Base-by-base conservation (phyloP, 2,113 vertebrate genomes). In the Zosterops borbonicus region DNA sequence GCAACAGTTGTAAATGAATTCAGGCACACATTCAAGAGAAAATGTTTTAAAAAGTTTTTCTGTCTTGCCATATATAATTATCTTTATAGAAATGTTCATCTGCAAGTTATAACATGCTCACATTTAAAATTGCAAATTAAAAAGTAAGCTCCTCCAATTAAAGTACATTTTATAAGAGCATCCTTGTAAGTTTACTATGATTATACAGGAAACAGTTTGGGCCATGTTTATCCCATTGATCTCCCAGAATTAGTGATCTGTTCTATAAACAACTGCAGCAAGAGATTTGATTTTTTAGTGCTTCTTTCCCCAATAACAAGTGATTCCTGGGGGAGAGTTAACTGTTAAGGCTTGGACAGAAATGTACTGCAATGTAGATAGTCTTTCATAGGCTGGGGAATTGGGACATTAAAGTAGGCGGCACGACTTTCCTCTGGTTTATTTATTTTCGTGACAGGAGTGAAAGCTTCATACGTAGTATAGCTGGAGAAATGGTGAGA, bases 1-100 rank as follows among this genome's bases (percentile, higher is more conserved):
- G 98, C 97, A 98, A 97, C 97, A 98, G 98, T 98, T 98, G 98
- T 98, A 98, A 98, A 98, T 98, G 98, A 98, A 97, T 98, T 98
- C 97, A 98, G 97, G 97, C 97, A 96, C 95, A 97, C 96, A 98
- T 97, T 97, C 97, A 98, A 97, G 96, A 93, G 94, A 97, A 94
- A 94, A 92, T 95, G 93, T 90, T 96, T 97, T 95, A 92, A 94
- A 97, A 98, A 98, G 95, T 94, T 98, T 97, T 91, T 96, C 94
- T 97, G 85, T 98, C 97, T 98, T 97, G 89, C 97, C 96, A 96
- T 96, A 97, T 98, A 96, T 98, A 98, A 98, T 98, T 98, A 98
- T 98, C 97, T 97, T 98, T 96, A 96, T 63, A 89, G 95, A 97
- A 97, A 95, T 92, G 97, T 97, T 98, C 97, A 97, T 83, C 92